Evolutionary conservation across 2,888 invertebrate species (phyloP).

Genomic region (Balanococcus diminutus): DNA sequence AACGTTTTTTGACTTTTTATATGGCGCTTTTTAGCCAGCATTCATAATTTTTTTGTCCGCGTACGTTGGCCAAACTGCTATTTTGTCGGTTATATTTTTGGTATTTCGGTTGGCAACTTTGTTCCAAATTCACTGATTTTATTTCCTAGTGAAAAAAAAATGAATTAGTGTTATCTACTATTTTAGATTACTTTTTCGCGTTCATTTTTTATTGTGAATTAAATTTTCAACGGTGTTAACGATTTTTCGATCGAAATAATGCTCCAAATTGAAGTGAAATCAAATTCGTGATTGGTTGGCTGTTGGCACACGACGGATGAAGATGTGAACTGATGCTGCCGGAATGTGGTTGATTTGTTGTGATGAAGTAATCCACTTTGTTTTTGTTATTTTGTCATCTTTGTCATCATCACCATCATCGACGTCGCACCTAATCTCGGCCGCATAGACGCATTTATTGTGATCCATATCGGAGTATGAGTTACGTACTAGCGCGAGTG

Average conservation of each 20-base stretch:
- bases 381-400: constrained; percentile 7
- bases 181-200: background rate
- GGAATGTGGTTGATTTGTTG: constrained; percentile 19
- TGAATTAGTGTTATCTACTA: background rate
- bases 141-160: background rate
- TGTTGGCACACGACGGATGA: background rate
- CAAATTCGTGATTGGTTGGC: background rate
- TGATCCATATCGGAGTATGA: background rate
- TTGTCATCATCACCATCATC: background rate
- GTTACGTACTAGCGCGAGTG: background rate
- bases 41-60: too few relatives aligned
- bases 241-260: background rate
- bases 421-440: background rate
- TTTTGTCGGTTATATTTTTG: background rate
- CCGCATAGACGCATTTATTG: too few relatives aligned
- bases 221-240: background rate
- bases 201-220: background rate
- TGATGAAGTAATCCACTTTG: background rate
- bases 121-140: background rate
- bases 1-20: too few relatives aligned
- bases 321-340: background rate
- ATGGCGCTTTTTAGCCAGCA: too few relatives aligned
- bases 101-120: background rate
- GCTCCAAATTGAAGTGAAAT: background rate
- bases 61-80: background rate